Base-by-base conservation (phyloP, 2,113 vertebrate genomes). In the Dicaeum eximium region DNA sequence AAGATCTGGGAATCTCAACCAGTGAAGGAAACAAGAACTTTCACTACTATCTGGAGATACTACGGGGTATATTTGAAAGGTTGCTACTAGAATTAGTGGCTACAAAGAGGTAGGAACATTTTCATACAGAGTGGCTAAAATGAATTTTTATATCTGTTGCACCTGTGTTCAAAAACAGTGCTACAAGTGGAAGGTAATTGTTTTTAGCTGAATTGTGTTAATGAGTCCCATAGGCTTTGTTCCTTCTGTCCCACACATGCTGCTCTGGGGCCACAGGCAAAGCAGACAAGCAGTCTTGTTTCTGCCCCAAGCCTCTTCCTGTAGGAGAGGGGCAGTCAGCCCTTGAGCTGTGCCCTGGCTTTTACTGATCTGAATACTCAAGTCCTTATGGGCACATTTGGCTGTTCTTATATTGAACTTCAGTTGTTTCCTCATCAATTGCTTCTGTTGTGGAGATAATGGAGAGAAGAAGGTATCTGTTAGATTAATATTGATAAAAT, bases 261-360 rank as follows among this genome's bases (percentile, higher is more conserved):
- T 91, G 51, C 33, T 53, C 23, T 57, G 45, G 37, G 44, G 25
- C 25, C 19, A 13, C 9, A 56, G 54, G 35, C 37, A 38, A 19
- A 38, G 58, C 15, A 33, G 37, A 33, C 6, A 24, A 48, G 67
- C 13, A 13, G 0, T 45, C 21, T 38, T 67, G 33, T 47, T 54
- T 50, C 71, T 64, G 45, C 51, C 6, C 33, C 33, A 11, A 20
- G 23, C 60, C 33, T 38, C 44, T 72, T 72, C 44, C 12, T 33
- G 0, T 50, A 28, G 0, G 2, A 60, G 47, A 37, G 42, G 28
- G 13, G 17, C 8, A 1, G 27, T 40, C 56, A 50, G 31, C 31
- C 40, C n/a, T 0, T 19, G 62, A 45, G 57, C 38, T 73, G 64
- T 12, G 20, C 40, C 38, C n/a, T 35, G 40, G 13, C 67, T 40